Evolutionary conservation across 2,797 vertebrate species (phyloP).

Genomic region (Chloroceryle amazona): DNA sequence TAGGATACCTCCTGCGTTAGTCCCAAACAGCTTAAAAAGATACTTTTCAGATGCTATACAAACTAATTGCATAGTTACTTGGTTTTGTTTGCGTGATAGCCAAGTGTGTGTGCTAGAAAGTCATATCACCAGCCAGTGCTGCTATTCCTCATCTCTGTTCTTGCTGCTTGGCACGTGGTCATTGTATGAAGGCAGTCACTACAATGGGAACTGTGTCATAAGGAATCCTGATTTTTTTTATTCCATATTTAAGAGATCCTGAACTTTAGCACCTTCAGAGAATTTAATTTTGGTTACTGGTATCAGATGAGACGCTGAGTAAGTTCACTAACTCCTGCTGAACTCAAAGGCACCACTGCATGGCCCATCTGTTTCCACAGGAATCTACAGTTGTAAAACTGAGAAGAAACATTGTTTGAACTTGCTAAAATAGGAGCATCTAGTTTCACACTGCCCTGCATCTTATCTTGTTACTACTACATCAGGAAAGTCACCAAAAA

Average conservation of each 20-base stretch:
- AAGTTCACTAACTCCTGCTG: background rate
- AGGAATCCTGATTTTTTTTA: background rate
- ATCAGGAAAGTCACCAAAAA: background rate
- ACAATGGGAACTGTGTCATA: background rate
- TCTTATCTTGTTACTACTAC: background rate
- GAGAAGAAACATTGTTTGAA: background rate
- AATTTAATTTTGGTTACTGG: background rate
- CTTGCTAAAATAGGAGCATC: background rate
- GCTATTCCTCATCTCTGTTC: background rate
- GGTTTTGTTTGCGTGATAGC: background rate
- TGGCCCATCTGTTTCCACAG: accelerated
- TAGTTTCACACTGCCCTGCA: background rate
- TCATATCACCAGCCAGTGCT: background rate
- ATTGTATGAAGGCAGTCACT: background rate
- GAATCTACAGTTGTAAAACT: background rate
- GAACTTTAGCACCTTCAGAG: background rate
- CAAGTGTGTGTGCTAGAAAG: background rate
- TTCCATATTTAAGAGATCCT: background rate
- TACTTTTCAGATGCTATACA: background rate
- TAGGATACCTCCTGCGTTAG: background rate
- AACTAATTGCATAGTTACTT: background rate
- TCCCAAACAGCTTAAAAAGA: background rate
- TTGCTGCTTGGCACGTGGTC: background rate
- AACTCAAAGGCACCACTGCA: background rate
- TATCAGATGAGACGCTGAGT: background rate